phyloP scores from a whole-genome alignment of 2,113 vertebrate genomes.

The Crotalus helleri region DNA sequence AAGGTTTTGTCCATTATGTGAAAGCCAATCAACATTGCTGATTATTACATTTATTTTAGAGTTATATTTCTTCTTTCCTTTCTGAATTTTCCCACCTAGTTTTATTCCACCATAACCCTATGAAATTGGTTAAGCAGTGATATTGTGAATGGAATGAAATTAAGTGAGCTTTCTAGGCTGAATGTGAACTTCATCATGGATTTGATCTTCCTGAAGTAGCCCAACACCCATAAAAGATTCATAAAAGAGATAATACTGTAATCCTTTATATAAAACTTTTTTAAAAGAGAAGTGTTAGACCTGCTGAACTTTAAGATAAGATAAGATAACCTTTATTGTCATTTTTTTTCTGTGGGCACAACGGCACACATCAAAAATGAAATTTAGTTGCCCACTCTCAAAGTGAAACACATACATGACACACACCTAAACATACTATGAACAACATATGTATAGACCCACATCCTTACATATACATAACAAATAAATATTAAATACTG shows the following conservation, averaged over 20 bases:
- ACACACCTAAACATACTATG: too few relatives aligned
- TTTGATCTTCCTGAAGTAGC: background rate
- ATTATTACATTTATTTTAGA: background rate
- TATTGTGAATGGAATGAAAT: background rate
- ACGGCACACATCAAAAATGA: too few relatives aligned
- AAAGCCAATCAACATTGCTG: background rate
- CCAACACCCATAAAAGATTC: background rate
- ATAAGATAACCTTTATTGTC: too few relatives aligned
- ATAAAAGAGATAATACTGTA: background rate
- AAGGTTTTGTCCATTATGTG: background rate
- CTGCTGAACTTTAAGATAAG: background rate
- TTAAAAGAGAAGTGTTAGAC: background rate
- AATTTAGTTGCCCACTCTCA: too few relatives aligned
- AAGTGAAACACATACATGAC: too few relatives aligned
- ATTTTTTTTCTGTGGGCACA: too few relatives aligned
- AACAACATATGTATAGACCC: too few relatives aligned
- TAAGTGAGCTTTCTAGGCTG: background rate
- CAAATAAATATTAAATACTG: too few relatives aligned
- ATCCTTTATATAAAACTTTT: background rate
- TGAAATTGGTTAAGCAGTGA: background rate
- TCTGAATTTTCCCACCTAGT: background rate
- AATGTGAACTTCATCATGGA: background rate
- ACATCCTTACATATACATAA: too few relatives aligned
- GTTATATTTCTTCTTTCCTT: background rate
- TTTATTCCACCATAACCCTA: background rate